Conservation (phyloP, 2,888 invertebrate genomes). For the Hofmannophila pseudospretella region DNA sequence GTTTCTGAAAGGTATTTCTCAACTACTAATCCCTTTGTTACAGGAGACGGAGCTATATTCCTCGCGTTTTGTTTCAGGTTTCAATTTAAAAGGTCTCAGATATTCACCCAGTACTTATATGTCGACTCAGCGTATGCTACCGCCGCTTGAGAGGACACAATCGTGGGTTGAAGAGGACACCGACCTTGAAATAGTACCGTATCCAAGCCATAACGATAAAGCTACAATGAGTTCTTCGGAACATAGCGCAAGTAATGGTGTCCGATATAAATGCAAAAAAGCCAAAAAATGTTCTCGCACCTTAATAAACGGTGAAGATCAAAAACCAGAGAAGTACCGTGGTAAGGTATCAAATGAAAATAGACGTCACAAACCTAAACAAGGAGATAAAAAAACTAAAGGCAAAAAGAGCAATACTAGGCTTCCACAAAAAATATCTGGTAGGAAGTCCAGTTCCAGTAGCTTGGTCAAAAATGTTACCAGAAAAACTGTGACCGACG, state of each 20-base stretch:
- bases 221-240: slow-evolving; percentile 31
- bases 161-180: slow-evolving; percentile 44
- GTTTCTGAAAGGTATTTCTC: slow-evolving; percentile 23
- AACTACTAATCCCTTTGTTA: no score
- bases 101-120: no score
- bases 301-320: slow-evolving; percentile 1
- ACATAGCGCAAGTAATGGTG: slow-evolving; percentile 20
- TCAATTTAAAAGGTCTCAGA: no score
- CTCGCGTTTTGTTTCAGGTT: no score
- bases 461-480: slow-evolving; percentile 24
- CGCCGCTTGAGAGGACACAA: slow-evolving; percentile 32
- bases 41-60: no score
- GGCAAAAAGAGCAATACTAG: slow-evolving; percentile 26
- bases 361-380: slow-evolving; percentile 11
- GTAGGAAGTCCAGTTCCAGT: slow-evolving; percentile 26
- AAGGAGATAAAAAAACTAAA: slow-evolving; percentile 20
- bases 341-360: slow-evolving; percentile 17
- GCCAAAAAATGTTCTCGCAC: slow-evolving; percentile 13
- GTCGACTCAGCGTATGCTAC: no score
- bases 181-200: slow-evolving; percentile 21
- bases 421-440: slow-evolving; percentile 25
- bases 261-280: slow-evolving; percentile 25
- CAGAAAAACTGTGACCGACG: slow-evolving; percentile 23
- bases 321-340: slow-evolving; percentile 15
- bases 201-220: slow-evolving; percentile 21